phyloP scores from a whole-genome alignment of 92 coral and sea anemone genomes.

The Plumapathes pennacea region DNA sequence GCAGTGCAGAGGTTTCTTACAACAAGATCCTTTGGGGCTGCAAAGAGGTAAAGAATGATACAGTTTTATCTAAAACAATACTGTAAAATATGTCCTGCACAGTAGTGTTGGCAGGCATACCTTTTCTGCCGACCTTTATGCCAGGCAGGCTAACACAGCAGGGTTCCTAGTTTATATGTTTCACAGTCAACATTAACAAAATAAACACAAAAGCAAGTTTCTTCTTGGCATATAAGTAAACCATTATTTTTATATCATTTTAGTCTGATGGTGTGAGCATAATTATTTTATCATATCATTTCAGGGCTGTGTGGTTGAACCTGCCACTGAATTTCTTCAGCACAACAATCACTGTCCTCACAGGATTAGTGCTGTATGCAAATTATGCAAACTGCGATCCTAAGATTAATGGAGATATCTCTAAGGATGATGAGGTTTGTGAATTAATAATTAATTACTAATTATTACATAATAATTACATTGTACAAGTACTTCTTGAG shows the following conservation, averaged over 20 bases:
- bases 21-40: conserved; percentile 51
- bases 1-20: conserved; percentile 68
- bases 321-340: conserved; percentile 55
- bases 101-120: no score
- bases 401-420: conserved; percentile 24
- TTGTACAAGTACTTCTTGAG: no score
- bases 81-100: no score
- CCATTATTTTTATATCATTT: neutral
- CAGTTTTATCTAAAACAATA: no score
- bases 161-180: no score
- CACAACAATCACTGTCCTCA: conserved; percentile 35
- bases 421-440: conserved; percentile 56
- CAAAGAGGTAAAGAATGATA: conserved; percentile 63
- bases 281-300: neutral
- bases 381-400: conserved; percentile 63
- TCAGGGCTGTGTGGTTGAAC: conserved; percentile 67
- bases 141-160: no score
- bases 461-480: neutral
- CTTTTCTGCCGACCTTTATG: no score
- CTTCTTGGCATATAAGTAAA: no score
- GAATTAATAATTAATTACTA: neutral
- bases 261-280: neutral
- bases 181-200: no score
- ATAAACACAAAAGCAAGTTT: no score
- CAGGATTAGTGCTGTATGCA: conserved; percentile 66